Base-by-base conservation (phyloP, 2,888 invertebrate genomes). In the Omphaloscelis lunosa region DNA sequence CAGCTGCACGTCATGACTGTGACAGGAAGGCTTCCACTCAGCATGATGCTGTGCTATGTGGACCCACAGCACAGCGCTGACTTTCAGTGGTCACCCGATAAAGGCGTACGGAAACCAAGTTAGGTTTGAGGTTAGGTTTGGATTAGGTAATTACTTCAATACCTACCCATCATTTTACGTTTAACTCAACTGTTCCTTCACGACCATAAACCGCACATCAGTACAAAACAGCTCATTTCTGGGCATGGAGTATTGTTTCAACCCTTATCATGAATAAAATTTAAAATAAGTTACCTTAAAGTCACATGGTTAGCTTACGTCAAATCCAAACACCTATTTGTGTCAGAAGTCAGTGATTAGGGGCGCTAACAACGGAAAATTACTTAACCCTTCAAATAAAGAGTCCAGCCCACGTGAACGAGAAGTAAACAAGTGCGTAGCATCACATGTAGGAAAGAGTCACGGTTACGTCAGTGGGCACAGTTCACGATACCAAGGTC, bases 401-500 rank as follows among this genome's bases (percentile, higher is more conserved):
- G 62, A 59, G 51, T 59, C 34, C 75, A 80, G 84, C 79, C 82
- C 72, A 86, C 77, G 82, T 87, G 80, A 88, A 86, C 80, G 82
- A 86, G 86, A 86, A 80, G 83, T 90, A 88, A 86, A 88, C 86
- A 89, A 88, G 89, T 88, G 84, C 88, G 89, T 88, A 87, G 81
- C 88, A 88, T 92, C 91, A 93, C 90, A 92, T 92, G 92, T 91
- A 90, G 92, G 92, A 92, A 92, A 91, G 91, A 93, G 94, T 94
- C 93, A 94, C 95, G 93, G 95, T 95, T 94, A 95, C 94, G 94
- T 95, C 94, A 95, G 80, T 87, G 85, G 89, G 92, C 91, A 88
- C 94, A 93, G 94, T 95, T 96, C 95, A 96, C 96, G 95, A 95
- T 93, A 95, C 93, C 96, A 96, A 96, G 96, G 96, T 96, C 96